Conservation (phyloP, 2,113 vertebrate species). For the Athene noctua region DNA sequence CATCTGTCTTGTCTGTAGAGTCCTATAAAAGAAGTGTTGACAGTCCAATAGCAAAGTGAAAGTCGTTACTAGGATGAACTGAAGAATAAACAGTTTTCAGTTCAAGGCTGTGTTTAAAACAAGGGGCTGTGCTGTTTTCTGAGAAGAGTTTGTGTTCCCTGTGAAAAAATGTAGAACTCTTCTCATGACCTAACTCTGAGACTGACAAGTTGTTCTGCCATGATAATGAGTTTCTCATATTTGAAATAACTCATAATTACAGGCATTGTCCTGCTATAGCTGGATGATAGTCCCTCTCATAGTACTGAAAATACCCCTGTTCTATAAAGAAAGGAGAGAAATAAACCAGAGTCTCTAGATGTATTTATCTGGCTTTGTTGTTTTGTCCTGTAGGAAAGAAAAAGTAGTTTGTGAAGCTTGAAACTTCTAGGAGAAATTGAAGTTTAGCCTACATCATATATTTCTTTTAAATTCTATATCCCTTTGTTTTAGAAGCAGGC, state of each 20-base stretch:
- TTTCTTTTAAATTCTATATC: background rate
- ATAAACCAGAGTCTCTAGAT: background rate
- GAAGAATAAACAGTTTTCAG: background rate
- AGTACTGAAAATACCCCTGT: background rate
- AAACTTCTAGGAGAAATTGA: background rate
- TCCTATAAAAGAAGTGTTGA: background rate
- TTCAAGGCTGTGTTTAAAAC: background rate
- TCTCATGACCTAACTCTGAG: background rate
- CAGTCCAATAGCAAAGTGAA: background rate
- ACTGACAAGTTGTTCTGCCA: background rate
- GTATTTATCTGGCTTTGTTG: background rate
- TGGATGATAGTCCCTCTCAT: background rate
- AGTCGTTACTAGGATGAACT: background rate
- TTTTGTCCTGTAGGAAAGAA: background rate
- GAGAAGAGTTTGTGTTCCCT: background rate
- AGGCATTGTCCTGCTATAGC: background rate
- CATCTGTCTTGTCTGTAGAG: background rate
- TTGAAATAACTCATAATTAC: background rate
- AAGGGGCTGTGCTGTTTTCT: background rate
- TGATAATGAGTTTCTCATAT: background rate
- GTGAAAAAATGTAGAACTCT: background rate
- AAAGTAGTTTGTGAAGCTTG: background rate
- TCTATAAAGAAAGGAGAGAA: background rate
- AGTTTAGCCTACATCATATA: background rate
- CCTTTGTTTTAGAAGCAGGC: background rate